Evolutionary conservation across 2,797 vertebrate species (phyloP).

Genomic region (Dendrocincla fuliginosa): DNA sequence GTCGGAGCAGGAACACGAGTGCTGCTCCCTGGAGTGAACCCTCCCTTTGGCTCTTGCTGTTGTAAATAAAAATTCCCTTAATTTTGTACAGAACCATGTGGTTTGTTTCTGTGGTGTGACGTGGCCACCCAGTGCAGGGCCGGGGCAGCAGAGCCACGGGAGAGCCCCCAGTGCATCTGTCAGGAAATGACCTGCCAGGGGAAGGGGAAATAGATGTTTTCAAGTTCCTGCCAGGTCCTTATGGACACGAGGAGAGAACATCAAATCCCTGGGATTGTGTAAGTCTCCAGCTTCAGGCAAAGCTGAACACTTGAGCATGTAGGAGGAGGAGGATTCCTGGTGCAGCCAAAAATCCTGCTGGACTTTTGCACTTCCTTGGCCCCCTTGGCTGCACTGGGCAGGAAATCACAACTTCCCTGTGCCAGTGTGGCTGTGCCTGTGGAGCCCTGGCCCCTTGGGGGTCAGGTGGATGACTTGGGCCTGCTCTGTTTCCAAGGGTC

Average conservation of each 20-base stretch:
- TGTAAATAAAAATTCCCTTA: slow-evolving; percentile 44
- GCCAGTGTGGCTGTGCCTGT: neutral
- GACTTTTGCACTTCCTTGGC: neutral
- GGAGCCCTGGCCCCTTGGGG: neutral
- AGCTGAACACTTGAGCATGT: rapidly evolving
- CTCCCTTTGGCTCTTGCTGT: neutral
- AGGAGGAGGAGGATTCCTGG: neutral
- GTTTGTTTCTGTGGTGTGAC: neutral
- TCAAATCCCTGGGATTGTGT: neutral
- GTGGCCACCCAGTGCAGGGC: rapidly evolving
- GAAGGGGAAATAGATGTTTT: neutral
- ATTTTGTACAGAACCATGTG: neutral
- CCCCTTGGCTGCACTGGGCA: rapidly evolving
- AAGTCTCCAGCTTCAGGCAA: neutral
- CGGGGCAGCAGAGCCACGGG: rapidly evolving
- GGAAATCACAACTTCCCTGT: neutral
- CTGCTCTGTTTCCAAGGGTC: rapidly evolving
- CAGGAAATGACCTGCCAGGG: neutral
- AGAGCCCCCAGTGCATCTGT: neutral
- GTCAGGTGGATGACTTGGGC: neutral
- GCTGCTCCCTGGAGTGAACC: neutral
- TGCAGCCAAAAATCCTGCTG: neutral
- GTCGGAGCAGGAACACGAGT: neutral
- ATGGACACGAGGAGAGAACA: neutral
- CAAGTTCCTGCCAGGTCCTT: neutral